A percentile compares a stretch with the other conserved stretches of the same genome.
These are phyloP conservation scores for Oreochromis grahami DNA, from an alignment of 2,797 vertebrate species.

Conservation along the genomic window DNA sequence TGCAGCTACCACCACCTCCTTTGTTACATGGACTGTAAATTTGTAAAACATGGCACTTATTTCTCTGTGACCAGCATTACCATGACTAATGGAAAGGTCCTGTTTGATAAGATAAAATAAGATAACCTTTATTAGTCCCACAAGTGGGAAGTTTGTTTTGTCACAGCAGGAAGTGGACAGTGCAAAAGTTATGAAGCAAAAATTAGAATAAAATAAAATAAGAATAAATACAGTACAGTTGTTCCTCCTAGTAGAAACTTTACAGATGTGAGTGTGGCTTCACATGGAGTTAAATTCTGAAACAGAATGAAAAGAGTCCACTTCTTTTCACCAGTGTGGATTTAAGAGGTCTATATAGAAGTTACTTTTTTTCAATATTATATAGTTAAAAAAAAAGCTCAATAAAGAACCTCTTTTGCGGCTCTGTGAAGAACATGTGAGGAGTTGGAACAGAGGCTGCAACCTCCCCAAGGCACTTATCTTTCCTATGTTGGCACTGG, in stretches of 20 bases:
- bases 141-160: too few relatives aligned
- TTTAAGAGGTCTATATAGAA: neutral
- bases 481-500: neutral
- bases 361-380: neutral
- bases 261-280: neutral
- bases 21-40: neutral
- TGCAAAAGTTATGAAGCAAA: too few relatives aligned
- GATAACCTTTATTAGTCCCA: too few relatives aligned
- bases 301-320: neutral
- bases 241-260: neutral
- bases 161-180: too few relatives aligned
- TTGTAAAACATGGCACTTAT: neutral
- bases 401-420: neutral
- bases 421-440: neutral
- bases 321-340: neutral
- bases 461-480: neutral
- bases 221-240: too few relatives aligned
- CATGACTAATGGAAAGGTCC: neutral
- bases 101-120: neutral
- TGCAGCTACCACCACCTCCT: neutral
- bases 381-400: neutral
- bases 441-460: neutral
- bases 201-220: too few relatives aligned
- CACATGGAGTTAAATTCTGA: neutral
- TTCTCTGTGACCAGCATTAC: neutral